Percentiles rank a stretch among this genome's conserved stretches.
These are phyloP conservation scores for Aphrophora alni DNA, from an alignment of 2,888 invertebrate genomes.

Conservation along the genomic window DNA sequence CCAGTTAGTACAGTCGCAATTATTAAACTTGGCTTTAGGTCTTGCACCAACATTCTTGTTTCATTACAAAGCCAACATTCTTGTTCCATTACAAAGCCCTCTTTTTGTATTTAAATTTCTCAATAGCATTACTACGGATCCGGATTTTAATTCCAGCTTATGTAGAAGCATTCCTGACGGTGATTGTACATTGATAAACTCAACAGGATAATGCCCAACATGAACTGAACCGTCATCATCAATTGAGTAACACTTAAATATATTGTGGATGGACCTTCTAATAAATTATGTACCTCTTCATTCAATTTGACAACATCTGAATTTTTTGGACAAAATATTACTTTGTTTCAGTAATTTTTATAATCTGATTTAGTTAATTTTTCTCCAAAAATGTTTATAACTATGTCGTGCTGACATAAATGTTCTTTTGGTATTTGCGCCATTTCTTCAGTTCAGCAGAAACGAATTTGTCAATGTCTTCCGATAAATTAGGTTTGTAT, in stretches of 20 bases:
- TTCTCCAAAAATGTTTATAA: too few relatives aligned
- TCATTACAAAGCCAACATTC: too few relatives aligned
- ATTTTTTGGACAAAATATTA: background rate
- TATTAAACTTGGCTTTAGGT: too few relatives aligned
- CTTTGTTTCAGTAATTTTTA: too few relatives aligned
- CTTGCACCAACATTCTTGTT: too few relatives aligned
- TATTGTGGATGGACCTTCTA: slow-evolving; percentile 5
- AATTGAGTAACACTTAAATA: background rate
- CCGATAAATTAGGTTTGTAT: slow-evolving; percentile 17
- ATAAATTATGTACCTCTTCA: slow-evolving; percentile 10
- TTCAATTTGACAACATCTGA: background rate
- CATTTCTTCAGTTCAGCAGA: too few relatives aligned
- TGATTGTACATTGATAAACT: slow-evolving; percentile 46
- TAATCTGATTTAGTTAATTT: too few relatives aligned
- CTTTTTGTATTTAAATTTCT: too few relatives aligned
- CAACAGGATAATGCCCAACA: slow-evolving; percentile 38
- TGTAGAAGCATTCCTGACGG: slow-evolving; percentile 47
- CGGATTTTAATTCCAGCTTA: slow-evolving; percentile 46
- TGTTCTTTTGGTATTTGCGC: too few relatives aligned
- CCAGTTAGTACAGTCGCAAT: too few relatives aligned
- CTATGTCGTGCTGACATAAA: too few relatives aligned
- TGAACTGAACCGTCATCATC: slow-evolving; percentile 6
- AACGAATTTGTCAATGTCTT: slow-evolving; percentile 14
- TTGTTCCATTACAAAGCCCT: too few relatives aligned
- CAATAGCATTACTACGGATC: slow-evolving; percentile 46